Percentiles rank a stretch among this genome's conserved stretches.
Conservation (phyloP, 2,113 vertebrate genomes). For the Saiga tatarica region DNA sequence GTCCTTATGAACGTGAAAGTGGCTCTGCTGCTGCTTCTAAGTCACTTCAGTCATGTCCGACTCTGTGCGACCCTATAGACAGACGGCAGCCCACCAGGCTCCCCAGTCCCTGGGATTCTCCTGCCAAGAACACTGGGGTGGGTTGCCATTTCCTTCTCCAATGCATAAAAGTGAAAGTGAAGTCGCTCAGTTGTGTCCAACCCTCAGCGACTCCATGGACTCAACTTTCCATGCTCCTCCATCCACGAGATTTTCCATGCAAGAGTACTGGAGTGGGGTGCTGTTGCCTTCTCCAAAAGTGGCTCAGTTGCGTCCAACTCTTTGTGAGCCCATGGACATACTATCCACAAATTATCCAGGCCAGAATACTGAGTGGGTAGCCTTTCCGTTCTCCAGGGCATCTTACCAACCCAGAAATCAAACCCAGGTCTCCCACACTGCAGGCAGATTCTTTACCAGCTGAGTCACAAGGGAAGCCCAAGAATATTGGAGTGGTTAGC, state of each 20-base stretch:
- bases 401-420: not conserved
- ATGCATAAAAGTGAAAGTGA: no score
- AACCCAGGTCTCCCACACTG: not conserved
- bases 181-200: rapidly evolving
- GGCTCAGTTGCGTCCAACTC: not conserved
- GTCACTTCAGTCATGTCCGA: rapidly evolving
- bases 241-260: no score
- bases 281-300: not conserved
- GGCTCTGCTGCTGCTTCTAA: no score
- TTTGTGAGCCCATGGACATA: not conserved
- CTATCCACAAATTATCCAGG: not conserved
- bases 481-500: not conserved
- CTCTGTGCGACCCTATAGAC: no score
- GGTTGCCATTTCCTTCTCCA: no score
- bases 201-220: no score
- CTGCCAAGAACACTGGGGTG: no score
- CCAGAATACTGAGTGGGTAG: not conserved
- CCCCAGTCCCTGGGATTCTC: no score
- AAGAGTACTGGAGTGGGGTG: no score
- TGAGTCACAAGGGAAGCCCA: not conserved
- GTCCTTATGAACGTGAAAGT: not conserved
- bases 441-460: not conserved
- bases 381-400: not conserved
- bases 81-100: rapidly evolving
- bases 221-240: no score